Conservation (phyloP, 1,140 invertebrate species). For the Apis florea region DNA sequence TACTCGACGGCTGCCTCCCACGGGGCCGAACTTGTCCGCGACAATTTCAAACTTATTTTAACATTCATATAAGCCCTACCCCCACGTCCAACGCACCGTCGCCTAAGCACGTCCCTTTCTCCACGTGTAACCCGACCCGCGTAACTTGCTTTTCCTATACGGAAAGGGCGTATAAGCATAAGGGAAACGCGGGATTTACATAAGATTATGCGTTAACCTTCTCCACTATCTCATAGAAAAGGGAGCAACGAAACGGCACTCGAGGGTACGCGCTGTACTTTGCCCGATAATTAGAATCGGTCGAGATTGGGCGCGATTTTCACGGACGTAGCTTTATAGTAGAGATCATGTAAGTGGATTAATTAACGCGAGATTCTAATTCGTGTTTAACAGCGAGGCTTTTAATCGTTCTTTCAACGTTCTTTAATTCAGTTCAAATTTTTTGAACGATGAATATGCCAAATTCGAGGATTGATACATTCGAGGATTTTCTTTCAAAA, state of each 20-base stretch:
- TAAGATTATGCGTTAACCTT: conserved; percentile 74
- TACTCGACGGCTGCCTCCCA: conserved; percentile 78
- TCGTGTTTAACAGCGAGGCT: no score
- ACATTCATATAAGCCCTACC: conserved; percentile 79
- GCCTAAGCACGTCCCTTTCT: conserved; percentile 63
- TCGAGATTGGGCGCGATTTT: conserved; percentile 41
- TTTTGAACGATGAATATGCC: no score
- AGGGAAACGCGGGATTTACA: conserved; percentile 75
- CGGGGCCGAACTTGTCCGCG: conserved; percentile 79
- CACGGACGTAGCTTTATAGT: not conserved
- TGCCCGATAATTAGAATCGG: conserved; percentile 74
- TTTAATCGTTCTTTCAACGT: no score
- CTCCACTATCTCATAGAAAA: conserved; percentile 54
- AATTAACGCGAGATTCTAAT: no score
- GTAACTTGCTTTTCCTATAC: conserved; percentile 49
- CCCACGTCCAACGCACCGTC: conserved; percentile 42
- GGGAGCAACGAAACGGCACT: conserved; percentile 68
- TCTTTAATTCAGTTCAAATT: no score
- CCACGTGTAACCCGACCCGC: conserved; percentile 65
- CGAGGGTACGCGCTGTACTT: conserved; percentile 67
- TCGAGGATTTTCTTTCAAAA: no score
- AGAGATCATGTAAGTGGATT: no score
- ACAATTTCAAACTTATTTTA: conserved; percentile 82
- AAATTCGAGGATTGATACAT: no score
- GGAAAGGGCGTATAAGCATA: conserved; percentile 68